Conservation (phyloP, 2,113 vertebrate species). For the Prochilodus magdalenae region DNA sequence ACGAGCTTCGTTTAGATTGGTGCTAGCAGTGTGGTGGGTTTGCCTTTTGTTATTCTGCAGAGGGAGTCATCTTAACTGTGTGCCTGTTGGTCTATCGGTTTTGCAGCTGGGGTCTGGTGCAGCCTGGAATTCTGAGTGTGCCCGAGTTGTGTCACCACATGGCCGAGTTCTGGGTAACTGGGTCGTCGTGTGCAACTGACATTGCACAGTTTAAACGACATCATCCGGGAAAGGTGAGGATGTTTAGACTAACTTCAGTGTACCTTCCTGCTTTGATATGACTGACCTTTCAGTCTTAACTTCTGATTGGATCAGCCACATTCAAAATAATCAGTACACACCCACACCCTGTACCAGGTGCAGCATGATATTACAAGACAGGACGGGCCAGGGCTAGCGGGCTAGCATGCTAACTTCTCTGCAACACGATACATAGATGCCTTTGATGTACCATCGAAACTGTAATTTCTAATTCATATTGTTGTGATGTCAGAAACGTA, state of each 20-base stretch:
- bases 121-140: constrained; percentile 89
- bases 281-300: no score
- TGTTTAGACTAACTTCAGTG: neutral
- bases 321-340: no score
- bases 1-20: neutral
- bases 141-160: constrained; percentile 92
- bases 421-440: no score
- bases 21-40: neutral
- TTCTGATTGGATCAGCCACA: no score
- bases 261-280: neutral
- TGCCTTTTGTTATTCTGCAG: neutral
- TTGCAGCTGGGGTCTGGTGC: constrained; percentile 90
- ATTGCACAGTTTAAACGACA: constrained; percentile 86
- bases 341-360: no score
- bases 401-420: no score
- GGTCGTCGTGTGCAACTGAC: constrained; percentile 75
- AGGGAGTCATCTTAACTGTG: neutral
- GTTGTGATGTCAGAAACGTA: no score
- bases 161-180: constrained; percentile 90
- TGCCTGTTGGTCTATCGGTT: neutral
- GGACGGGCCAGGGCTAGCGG: no score
- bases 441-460: no score
- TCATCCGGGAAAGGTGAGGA: constrained; percentile 91
- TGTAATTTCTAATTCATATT: no score
- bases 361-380: no score